Evolutionary conservation across 1,140 invertebrate species (phyloP), one percentile per base, ranked within the genome.

Genomic region (Heliconius hewitsoni): DNA sequence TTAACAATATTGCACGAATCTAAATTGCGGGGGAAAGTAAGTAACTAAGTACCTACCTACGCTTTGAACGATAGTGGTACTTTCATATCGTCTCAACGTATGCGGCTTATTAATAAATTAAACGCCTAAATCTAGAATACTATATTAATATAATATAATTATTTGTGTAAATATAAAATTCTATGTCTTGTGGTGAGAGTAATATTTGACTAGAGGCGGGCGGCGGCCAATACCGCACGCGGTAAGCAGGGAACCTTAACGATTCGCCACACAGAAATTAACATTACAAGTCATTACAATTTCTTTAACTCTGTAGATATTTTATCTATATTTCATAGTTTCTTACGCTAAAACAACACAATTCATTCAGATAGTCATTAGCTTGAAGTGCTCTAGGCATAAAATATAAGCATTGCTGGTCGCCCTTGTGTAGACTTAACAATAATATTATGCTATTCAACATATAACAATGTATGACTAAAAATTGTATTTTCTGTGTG

Each of bases 121-220:
- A 93, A 91, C 88, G 89, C 91, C 91, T 95, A 93, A 94, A 95
- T 92, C 93, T 95, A 94, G 91, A 94, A 95, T 94, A 95, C 92
- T 94, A 94, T 93, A 94, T 95, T 84, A 91, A 92, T 92, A 91
- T 93, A 91, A 93, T 91, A 91, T 94, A 93, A 92, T 94, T 92
- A 93, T 92, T 93, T 92, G 91, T 94, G 93, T 94, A 94, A 94
- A 95, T 94, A 95, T 95, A 94, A 94, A 92, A 91, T 91, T 93
- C 94, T 95, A 95, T 94, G 89, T 92, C 85, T 94, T 90, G 88
- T 90, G 89, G 87, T 91, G 93, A 90, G 90, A 91, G 89, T 90
- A 95, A 95, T 93, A 94, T 95, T 95, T 95, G 93, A 95, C 94
- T 95, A 95, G 93, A 91, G 91, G 88, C 87, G 90, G 88, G 86